Percentiles rank a stretch among this genome's conserved stretches.
phyloP scores from a whole-genome alignment of 2,888 invertebrate genomes.

The Balanococcus diminutus region DNA sequence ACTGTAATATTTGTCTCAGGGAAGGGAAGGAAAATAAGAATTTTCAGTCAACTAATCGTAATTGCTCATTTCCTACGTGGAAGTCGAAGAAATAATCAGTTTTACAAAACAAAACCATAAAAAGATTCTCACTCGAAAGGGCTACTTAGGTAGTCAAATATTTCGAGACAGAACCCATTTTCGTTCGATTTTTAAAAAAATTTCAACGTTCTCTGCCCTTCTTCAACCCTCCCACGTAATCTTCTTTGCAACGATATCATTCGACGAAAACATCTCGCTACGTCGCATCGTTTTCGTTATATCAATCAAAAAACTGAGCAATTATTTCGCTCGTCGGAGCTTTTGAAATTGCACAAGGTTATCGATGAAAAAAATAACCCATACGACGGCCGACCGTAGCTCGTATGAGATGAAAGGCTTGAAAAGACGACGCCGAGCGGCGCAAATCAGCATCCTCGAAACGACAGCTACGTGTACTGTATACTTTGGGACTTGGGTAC shows the following conservation, averaged over 20 bases:
- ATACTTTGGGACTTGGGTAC: background rate
- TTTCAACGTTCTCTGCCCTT: too few species aligned
- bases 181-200: background rate
- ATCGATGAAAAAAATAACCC: background rate
- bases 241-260: background rate
- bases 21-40: background rate
- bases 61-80: background rate
- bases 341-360: background rate
- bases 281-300: background rate
- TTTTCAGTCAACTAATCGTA: background rate
- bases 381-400: background rate
- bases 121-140: background rate
- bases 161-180: background rate
- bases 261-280: background rate
- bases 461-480: background rate
- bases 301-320: background rate
- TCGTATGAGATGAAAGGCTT: background rate
- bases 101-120: background rate
- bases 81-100: constrained; percentile 1
- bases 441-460: background rate
- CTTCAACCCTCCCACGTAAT: background rate
- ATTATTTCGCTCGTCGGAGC: background rate
- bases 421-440: background rate
- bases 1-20: background rate
- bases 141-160: background rate